Evolutionary conservation across 1,140 invertebrate species (phyloP), one percentile per base, ranked within the genome.

Genomic region (Camponotus floridanus): DNA sequence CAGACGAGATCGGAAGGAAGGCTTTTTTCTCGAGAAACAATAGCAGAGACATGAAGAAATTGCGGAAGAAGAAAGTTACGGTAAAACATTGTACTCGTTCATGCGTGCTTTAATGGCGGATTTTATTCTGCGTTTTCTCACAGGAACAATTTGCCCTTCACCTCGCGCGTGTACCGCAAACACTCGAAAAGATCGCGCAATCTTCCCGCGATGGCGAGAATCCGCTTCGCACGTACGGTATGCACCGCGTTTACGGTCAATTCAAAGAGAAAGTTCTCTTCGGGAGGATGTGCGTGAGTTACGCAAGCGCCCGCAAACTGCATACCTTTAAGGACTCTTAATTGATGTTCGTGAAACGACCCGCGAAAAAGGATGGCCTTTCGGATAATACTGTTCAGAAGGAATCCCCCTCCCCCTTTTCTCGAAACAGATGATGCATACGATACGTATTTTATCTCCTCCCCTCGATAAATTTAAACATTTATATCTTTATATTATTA

Each of bases 91-190:
- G 18, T 61, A 31, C 21, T 51, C 83, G 36, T 48, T 21, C 36
- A 62, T 65, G 45, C 42, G 68, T 31, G 21, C 51, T 76, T 78
- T 67, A 79, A 85, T n/a, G 62, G n/a, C 59, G 61, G 18, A 57
- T 9, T 83, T 81, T n/a, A 68, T 51, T n/a, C n/a, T 64, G 57
- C 48, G 39, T 64, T 79, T 85, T 85, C 85, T 62, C 42, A 61
- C 36, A 86, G 39, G 59, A 45, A 48, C 64, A 51, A 81, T 81
- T 70, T 83, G 85, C 26, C 78, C 86, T 85, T 85, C 79, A 87
- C 68, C 68, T 85, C 80, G 36, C 57, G 33, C 13, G 64, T 39
- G 64, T 39, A 39, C 4, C 76, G 15, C n/a, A 48, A 15, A 18
- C 59, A 84, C 31, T 36, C 85, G 80, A 87, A 85, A 67, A 68